phyloP scores from a whole-genome alignment of 2,797 vertebrate species.

The Mus spretus region DNA sequence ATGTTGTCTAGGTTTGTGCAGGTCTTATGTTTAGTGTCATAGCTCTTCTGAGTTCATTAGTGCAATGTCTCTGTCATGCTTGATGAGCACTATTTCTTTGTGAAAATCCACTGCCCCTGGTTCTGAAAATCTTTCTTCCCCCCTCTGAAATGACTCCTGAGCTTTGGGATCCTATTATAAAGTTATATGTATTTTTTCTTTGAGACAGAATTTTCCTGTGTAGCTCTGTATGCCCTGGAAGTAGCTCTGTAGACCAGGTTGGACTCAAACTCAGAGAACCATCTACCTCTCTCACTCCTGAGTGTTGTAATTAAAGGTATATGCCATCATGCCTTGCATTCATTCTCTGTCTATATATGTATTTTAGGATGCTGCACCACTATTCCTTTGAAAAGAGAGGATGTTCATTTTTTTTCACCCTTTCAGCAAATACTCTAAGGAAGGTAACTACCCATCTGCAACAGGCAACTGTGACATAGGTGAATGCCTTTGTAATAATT shows the following conservation, averaged over 20 bases:
- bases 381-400: background rate
- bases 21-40: background rate
- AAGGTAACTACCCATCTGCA: background rate
- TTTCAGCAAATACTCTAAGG: background rate
- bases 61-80: too few species aligned
- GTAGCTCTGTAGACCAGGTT: background rate
- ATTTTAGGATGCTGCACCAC: background rate
- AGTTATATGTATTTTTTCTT: background rate
- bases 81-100: background rate
- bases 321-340: background rate
- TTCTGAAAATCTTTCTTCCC: background rate
- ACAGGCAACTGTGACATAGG: background rate
- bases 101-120: background rate
- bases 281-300: background rate
- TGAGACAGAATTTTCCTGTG: background rate
- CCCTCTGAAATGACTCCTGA: background rate
- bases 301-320: background rate
- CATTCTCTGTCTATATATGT: too few species aligned
- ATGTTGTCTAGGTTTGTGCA: too few species aligned
- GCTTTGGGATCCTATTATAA: background rate
- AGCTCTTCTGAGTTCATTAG: background rate
- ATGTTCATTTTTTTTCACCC: background rate
- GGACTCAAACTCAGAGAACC: background rate
- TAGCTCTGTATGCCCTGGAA: background rate
- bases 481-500: background rate